A percentile compares a stretch with the other conserved stretches of the same genome.
phyloP scores from a whole-genome alignment of 2,113 vertebrate species.

The Tragelaphus strepsiceros region DNA sequence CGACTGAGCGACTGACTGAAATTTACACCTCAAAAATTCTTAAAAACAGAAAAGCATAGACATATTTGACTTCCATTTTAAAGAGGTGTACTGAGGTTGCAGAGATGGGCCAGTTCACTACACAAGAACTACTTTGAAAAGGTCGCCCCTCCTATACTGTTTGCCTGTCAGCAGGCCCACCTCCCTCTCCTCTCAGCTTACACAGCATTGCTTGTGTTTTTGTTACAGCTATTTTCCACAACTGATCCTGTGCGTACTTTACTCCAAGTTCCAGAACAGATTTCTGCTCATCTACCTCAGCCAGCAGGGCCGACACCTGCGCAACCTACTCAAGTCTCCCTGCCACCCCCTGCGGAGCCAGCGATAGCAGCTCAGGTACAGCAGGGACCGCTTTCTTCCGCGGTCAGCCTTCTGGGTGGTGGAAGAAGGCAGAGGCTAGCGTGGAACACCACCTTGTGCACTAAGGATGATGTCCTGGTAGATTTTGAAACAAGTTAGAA shows the following conservation, averaged over 20 bases:
- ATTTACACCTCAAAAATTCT: background rate
- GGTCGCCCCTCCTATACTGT: background rate
- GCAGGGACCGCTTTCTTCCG: accelerated
- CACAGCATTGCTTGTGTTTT: background rate
- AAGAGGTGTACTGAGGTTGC: background rate
- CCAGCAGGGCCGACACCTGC: conserved; percentile 82
- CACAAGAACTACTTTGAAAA: background rate
- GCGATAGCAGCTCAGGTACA: conserved; percentile 79
- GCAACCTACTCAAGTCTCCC: conserved; percentile 82
- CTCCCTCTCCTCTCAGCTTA: background rate
- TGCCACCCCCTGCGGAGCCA: conserved; percentile 78
- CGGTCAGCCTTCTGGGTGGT: background rate
- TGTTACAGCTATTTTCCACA: conserved; percentile 86
- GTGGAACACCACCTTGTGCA: background rate
- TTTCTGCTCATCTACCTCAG: conserved; percentile 92
- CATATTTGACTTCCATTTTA: background rate
- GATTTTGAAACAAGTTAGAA: background rate
- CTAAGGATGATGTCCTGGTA: background rate
- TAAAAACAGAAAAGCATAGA: background rate
- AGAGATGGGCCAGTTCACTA: no score
- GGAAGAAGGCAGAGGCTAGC: background rate
- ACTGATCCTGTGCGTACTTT: conserved; percentile 85
- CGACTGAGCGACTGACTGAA: background rate
- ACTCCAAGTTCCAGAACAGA: conserved; percentile 82
- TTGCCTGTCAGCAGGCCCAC: background rate